Evolutionary conservation across 2,797 vertebrate species (phyloP).

Genomic region (Mareca strepera): DNA sequence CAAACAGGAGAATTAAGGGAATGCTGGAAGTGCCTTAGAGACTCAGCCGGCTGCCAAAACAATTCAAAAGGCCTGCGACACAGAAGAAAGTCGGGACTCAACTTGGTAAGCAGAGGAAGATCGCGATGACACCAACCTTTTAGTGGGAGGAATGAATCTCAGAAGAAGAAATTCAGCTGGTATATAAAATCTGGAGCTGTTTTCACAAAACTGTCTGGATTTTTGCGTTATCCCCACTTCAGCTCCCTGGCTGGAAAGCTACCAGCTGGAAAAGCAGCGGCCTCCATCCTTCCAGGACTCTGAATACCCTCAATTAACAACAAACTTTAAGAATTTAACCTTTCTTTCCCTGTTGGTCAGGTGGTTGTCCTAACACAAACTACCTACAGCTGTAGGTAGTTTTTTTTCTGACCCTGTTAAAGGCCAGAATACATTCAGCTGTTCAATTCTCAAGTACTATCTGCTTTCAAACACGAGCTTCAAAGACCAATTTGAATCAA

Average conservation of each 20-base stretch:
- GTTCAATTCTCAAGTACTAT: neutral
- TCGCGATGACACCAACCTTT: neutral
- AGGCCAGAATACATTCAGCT: too few relatives aligned
- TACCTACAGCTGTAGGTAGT: too few relatives aligned
- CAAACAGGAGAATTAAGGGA: neutral
- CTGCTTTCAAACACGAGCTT: neutral
- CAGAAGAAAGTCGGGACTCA: too few relatives aligned
- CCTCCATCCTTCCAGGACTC: neutral
- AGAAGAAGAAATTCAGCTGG: neutral
- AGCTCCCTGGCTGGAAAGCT: neutral
- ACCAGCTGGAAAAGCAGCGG: neutral
- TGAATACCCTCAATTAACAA: neutral
- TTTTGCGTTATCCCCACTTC: neutral
- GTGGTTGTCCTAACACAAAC: neutral
- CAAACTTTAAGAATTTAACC: neutral
- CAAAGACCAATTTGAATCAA: neutral
- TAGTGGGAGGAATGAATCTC: neutral
- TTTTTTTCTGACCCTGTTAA: too few relatives aligned
- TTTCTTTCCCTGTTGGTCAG: neutral
- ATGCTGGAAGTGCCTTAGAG: neutral
- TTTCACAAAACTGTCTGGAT: neutral
- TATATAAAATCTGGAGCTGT: neutral
- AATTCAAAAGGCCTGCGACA: neutral
- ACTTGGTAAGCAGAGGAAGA: neutral
- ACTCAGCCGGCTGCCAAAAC: neutral